A percentile compares a stretch with the other conserved stretches of the same genome.
Evolutionary conservation across 1,140 invertebrate genomes (phyloP).

Genomic region (Coenobita brevimanus): DNA sequence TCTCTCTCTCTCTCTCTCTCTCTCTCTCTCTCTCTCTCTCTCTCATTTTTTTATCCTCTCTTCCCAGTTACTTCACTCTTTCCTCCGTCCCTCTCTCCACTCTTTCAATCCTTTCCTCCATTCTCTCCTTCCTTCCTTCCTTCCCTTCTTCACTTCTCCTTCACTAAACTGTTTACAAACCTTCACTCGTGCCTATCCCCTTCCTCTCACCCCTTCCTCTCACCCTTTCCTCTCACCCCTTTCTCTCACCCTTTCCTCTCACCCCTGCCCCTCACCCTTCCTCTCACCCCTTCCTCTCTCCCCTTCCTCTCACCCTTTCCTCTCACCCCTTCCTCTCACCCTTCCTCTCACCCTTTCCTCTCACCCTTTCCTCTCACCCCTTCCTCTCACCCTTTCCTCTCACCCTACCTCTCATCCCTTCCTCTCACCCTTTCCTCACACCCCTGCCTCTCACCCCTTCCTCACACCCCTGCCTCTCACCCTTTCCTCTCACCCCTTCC

Average conservation of each 20-base stretch:
- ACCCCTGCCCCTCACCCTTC: too few species aligned
- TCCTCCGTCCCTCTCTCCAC: not conserved
- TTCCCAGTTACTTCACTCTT: not conserved
- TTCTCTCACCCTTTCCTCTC: too few species aligned
- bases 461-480: not conserved
- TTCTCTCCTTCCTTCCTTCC: not conserved
- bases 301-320: too few species aligned
- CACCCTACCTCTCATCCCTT: not conserved
- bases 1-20: conserved; percentile 18
- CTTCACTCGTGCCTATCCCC: too few species aligned
- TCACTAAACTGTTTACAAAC: not conserved
- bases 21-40: not conserved
- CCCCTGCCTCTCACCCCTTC: not conserved
- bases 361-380: not conserved
- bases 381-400: not conserved
- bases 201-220: not conserved
- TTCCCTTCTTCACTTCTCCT: not conserved
- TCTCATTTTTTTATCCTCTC: too few species aligned
- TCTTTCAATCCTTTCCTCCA: not conserved
- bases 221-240: too few species aligned
- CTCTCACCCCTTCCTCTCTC: too few species aligned
- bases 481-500: too few species aligned
- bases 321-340: too few species aligned
- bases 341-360: too few species aligned
- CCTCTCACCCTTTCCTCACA: conserved; percentile 1